Evolutionary conservation across 2,888 invertebrate genomes (phyloP), one percentile per base, ranked within the genome.

Genomic region (Stenolophus ochropezus): DNA sequence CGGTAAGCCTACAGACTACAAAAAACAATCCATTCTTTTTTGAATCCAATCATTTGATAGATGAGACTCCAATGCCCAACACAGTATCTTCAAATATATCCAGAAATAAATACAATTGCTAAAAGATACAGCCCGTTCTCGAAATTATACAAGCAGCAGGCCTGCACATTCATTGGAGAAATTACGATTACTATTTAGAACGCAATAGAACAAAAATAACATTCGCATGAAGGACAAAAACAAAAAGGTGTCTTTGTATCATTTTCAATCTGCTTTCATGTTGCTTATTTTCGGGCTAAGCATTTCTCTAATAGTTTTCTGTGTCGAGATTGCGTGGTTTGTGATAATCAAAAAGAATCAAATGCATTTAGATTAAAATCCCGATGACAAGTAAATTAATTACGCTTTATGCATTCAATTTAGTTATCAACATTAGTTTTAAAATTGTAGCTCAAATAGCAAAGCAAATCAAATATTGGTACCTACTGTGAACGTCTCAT

Each of bases 111-210:
- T 23, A 61, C 2, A 75, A 81, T 23, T 81, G 11, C 27, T 25
- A 47, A 49, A 75, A 81, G 27, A 20, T 75, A 1, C 61, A 61
- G 65, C 21, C 33, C 6, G n/a, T 18, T 23, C 65, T 81, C 18
- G 47, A 49, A 8, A 75, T 27, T 5, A 81, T 81, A 47, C 75
- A 81, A 81, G 81, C 74, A 65, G 81, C 81, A 11, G 81, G 81
- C 11, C 21, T 81, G 8, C 81, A 81, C 23, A 8, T 61, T 21
- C 27, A 75, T 47, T 81, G 81, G 81, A 58, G 75, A 14, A 49
- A 51, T 14, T 81, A 75, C 51, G 51, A 75, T 65, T 75, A 81
- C 23, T 16, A 49, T 61, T 61, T 75, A 21, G 65, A 81, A 23
- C 20, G 58, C 21, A 56, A 33, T 20, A 20, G 16, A 14, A 27